Base-by-base conservation (phyloP, 2,888 invertebrate genomes). In the Cryptocheilus praepositus region DNA sequence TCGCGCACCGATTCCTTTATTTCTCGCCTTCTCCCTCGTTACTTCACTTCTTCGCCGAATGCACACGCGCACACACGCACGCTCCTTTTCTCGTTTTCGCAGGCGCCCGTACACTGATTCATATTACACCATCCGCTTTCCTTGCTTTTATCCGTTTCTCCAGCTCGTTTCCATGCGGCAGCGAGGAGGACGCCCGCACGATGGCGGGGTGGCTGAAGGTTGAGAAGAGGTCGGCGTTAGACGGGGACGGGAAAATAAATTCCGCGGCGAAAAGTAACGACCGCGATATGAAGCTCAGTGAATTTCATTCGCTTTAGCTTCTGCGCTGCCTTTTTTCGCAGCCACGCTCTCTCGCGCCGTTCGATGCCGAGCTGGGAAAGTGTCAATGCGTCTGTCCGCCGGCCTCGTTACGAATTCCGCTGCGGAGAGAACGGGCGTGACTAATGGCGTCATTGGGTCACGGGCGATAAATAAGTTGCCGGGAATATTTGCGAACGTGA, bases 251-350 rank as follows among this genome's bases (percentile, higher is more conserved):
- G 71, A 70, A 67, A 79, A 76, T 79, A 78, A 79, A 79, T 78
- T 77, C 64, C 67, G 57, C 66, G 64, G 64, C 58, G 78, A 66
- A 74, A 77, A 78, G 72, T 72, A 79, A 78, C 71, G 79, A 76
- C 70, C 79, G 49, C 79, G 79, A 76, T 78, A 76, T 67, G 76
- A 79, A 78, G 70, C 77, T 65, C 63, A 66, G 62, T 66, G 79
- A 77, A 77, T 79, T 77, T 77, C 66, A 73, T 75, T 77, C 65
- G 21, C 49, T 3, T 52, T 52, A 19, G n/a, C 36, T 44, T 8
- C 11, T 19, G 45, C 19, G 44, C 57, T 57, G 43, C 19, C 57
- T 45, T 57, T n/a, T 52, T 21, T 25, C 25, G 13, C n/a, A 4
- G 11, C 36, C 36, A 36, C 36, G 11, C 3, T 11, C 36, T 7